Evolutionary conservation across 1,140 invertebrate genomes (phyloP).

Genomic region (Diabrotica virgifera): DNA sequence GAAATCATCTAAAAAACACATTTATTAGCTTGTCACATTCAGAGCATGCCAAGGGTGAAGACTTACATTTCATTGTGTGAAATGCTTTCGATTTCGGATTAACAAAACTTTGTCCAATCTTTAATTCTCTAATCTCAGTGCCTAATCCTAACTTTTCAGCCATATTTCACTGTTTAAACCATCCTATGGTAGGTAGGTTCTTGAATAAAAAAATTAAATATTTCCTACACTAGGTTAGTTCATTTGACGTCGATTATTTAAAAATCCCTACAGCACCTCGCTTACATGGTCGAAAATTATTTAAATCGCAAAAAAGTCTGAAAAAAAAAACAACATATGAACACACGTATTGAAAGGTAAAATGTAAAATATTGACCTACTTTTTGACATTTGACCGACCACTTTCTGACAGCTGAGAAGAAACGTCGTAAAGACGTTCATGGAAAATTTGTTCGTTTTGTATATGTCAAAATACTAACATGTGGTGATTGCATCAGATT

Average conservation of each 20-base stretch:
- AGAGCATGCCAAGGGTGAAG: constrained; percentile 15
- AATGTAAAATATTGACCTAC: constrained; percentile 42
- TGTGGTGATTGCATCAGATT: too few relatives aligned
- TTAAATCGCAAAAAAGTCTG: constrained; percentile 5
- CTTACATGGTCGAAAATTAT: not conserved
- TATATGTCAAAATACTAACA: too few relatives aligned
- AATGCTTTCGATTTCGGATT: constrained; percentile 70
- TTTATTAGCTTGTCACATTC: not conserved
- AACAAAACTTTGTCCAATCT: constrained; percentile 77
- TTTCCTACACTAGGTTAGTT: not conserved
- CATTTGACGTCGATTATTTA: not conserved
- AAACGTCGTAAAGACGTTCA: too few relatives aligned
- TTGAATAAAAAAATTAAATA: not conserved
- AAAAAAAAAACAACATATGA: constrained; percentile 37
- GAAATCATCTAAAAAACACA: constrained; percentile 81
- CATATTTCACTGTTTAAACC: constrained; percentile 50
- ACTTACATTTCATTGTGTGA: constrained; percentile 86
- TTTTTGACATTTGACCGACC: constrained; percentile 34
- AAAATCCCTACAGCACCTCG: not conserved
- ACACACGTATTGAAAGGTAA: constrained; percentile 43
- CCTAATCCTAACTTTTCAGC: constrained; percentile 73
- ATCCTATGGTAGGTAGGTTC: constrained; percentile 18
- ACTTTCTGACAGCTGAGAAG: not conserved
- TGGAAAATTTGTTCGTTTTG: too few relatives aligned
- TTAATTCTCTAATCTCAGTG: constrained; percentile 74